These are phyloP conservation scores for Acanthiza pusilla DNA, from an alignment of 2,797 vertebrate species.

Conservation along the genomic window DNA sequence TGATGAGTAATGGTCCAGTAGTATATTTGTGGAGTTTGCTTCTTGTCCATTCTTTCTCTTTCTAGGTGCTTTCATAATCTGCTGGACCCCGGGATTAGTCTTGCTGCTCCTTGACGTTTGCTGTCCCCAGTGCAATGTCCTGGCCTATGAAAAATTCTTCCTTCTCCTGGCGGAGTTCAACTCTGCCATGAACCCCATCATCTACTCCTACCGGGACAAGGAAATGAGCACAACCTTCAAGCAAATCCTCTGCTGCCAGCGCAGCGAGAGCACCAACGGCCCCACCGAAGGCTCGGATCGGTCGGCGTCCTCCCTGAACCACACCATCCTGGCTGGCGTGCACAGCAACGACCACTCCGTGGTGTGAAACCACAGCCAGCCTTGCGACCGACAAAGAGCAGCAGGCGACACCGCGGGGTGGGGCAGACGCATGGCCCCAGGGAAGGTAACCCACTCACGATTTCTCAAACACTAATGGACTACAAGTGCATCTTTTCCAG, in stretches of 20 bases:
- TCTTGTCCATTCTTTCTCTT: not conserved
- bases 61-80: constrained; percentile 94
- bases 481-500: constrained; percentile 52
- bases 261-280: constrained; percentile 86
- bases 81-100: constrained; percentile 97
- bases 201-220: constrained; percentile 98
- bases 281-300: constrained; percentile 91
- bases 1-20: not conserved
- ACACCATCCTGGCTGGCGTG: constrained; percentile 87
- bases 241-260: constrained; percentile 96
- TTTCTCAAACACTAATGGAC: constrained; percentile 74
- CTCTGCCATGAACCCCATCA: constrained; percentile 99
- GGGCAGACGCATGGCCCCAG: not conserved
- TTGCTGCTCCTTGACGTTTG: constrained; percentile 94
- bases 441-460: constrained; percentile 38
- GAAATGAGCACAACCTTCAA: constrained; percentile 98
- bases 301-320: constrained; percentile 93
- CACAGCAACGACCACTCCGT: constrained; percentile 95
- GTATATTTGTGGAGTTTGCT: not conserved
- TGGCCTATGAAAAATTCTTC: constrained; percentile 97
- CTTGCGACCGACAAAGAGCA: not conserved
- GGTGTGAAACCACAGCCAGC: constrained; percentile 74
- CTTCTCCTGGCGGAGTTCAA: constrained; percentile 96
- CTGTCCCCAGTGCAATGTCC: constrained; percentile 87
- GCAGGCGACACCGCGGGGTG: not conserved